Evolutionary conservation across 2,888 invertebrate genomes (phyloP).

Genomic region (Allophyes oxyacanthae): DNA sequence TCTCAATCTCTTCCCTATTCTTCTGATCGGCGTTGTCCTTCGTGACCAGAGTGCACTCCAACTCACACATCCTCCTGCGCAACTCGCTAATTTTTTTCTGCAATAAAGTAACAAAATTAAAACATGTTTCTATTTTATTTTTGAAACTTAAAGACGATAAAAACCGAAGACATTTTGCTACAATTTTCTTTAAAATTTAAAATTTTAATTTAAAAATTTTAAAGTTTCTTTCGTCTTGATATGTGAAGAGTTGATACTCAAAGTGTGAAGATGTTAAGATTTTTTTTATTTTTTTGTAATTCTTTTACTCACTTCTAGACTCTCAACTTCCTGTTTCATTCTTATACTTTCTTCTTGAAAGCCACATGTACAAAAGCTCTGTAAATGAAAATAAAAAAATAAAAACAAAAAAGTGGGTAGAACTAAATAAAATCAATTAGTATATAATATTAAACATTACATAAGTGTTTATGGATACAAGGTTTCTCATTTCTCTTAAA

Average conservation of each 20-base stretch:
- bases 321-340: conserved; percentile 54
- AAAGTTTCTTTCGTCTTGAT: no score
- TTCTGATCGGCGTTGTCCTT: conserved; percentile 57
- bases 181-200: no score
- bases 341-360: conserved; percentile 69
- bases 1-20: conserved; percentile 55
- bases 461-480: no score
- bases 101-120: neutral
- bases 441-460: neutral
- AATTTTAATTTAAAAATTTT: no score
- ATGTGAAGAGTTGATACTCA: no score
- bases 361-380: conserved; percentile 77
- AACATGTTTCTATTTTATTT: no score
- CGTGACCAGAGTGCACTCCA: conserved; percentile 61
- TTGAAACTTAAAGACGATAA: no score
- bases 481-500: no score
- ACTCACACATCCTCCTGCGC: conserved; percentile 55
- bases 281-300: no score
- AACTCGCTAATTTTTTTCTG: conserved; percentile 57
- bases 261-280: no score
- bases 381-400: conserved; percentile 37
- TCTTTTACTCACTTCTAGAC: conserved; percentile 28
- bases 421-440: neutral
- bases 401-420: conserved; percentile 14
- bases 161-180: no score